These are phyloP conservation scores for Melanostigma gelatinosum DNA, from an alignment of 2,113 vertebrate genomes.

Conservation along the genomic window DNA sequence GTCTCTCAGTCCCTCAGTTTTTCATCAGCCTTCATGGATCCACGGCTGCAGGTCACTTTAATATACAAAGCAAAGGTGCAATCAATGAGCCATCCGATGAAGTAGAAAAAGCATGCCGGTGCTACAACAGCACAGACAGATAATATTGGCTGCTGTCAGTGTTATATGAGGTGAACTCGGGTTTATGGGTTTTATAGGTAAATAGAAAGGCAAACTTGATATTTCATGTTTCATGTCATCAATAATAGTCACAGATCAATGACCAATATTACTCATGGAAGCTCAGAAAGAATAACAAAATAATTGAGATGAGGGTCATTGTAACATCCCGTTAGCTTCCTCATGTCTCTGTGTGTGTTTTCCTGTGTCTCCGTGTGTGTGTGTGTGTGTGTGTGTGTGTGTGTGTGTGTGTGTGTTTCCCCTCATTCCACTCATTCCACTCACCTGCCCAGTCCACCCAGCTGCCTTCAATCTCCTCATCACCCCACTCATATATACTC, in stretches of 20 bases:
- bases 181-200: not conserved
- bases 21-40: slow-evolving; percentile 36
- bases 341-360: too few relatives aligned
- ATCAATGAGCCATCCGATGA: slow-evolving; percentile 23
- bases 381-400: too few relatives aligned
- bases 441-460: too few relatives aligned
- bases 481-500: too few relatives aligned
- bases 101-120: not conserved
- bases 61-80: slow-evolving; percentile 11
- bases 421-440: too few relatives aligned
- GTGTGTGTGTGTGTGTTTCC: too few relatives aligned
- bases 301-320: not conserved
- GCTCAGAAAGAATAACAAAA: not conserved
- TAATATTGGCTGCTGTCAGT: not conserved
- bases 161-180: not conserved
- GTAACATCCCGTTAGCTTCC: too few relatives aligned
- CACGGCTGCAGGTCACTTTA: slow-evolving; percentile 10
- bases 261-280: not conserved
- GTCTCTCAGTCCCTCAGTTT: slow-evolving; percentile 26
- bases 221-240: not conserved
- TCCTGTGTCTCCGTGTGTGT: too few relatives aligned
- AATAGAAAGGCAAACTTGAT: not conserved
- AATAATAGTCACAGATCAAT: not conserved
- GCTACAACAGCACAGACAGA: not conserved
- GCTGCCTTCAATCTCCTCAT: too few relatives aligned